These are phyloP conservation scores for Eutolmus rufibarbis DNA, from an alignment of 2,888 invertebrate species.

Conservation along the genomic window DNA sequence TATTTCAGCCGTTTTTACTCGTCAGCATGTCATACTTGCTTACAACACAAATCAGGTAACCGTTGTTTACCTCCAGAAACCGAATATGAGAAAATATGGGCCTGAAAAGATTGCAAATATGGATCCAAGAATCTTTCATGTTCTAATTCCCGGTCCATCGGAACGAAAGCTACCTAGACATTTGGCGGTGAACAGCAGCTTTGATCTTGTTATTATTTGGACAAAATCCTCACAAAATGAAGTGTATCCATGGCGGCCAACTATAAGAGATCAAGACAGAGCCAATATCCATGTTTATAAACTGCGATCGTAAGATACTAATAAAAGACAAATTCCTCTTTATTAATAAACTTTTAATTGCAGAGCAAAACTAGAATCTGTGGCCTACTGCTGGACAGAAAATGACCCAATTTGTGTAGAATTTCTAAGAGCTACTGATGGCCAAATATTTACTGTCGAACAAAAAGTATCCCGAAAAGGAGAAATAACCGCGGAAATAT, in stretches of 20 bases:
- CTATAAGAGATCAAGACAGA: constrained; percentile 81
- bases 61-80: constrained; percentile 71
- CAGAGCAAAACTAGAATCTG: constrained; percentile 75
- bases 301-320: constrained; percentile 68
- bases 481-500: constrained; percentile 76
- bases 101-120: constrained; percentile 71
- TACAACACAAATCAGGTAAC: constrained; percentile 76
- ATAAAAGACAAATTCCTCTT: constrained; percentile 36
- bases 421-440: constrained; percentile 75
- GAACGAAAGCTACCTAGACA: constrained; percentile 59
- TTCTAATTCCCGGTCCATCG: constrained; percentile 61
- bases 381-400: constrained; percentile 85
- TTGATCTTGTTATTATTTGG: constrained; percentile 76
- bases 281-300: constrained; percentile 87
- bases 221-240: constrained; percentile 84
- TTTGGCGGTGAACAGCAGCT: constrained; percentile 60
- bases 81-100: constrained; percentile 65
- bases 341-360: constrained; percentile 49
- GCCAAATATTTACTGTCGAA: constrained; percentile 79
- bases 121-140: constrained; percentile 71
- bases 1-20: constrained; percentile 69
- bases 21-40: constrained; percentile 72
- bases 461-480: constrained; percentile 78
- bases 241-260: constrained; percentile 92
- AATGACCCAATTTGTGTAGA: constrained; percentile 85